phyloP scores from a whole-genome alignment of 2,888 invertebrate species.

The Esperia sulphurella region DNA sequence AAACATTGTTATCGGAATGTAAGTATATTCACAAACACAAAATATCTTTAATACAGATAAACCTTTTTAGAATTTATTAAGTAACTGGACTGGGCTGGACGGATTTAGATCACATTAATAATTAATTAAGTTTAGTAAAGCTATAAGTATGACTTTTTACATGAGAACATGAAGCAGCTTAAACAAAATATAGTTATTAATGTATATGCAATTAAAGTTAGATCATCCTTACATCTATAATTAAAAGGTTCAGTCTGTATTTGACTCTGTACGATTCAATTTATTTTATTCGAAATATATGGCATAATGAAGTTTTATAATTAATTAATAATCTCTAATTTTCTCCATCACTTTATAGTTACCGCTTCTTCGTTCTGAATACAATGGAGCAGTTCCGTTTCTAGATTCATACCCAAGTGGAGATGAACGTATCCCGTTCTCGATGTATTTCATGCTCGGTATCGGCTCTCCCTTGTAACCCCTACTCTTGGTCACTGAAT shows the following conservation, averaged over 20 bases:
- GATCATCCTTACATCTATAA: constrained; percentile 51
- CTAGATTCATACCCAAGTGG: constrained; percentile 55
- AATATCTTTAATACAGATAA: constrained; percentile 22
- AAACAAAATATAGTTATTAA: constrained; percentile 47
- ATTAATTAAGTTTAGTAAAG: constrained; percentile 71
- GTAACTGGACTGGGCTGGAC: constrained; percentile 45
- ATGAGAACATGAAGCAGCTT: constrained; percentile 51
- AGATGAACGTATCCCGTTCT: constrained; percentile 64
- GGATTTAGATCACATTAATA: constrained; percentile 43
- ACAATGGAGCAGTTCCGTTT: constrained; percentile 49
- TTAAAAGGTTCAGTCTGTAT: constrained; percentile 63
- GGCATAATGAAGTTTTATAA: constrained; percentile 43
- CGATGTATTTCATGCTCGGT: constrained; percentile 74
- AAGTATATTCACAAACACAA: constrained; percentile 49
- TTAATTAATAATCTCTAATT: constrained; percentile 67
- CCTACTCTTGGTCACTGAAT: constrained; percentile 83
- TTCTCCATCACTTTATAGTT: constrained; percentile 71
- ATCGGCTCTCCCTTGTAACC: constrained; percentile 72
- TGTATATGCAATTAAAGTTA: constrained; percentile 47
- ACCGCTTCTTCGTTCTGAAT: constrained; percentile 64
- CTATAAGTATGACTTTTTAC: constrained; percentile 69
- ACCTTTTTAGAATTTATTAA: constrained; percentile 28
- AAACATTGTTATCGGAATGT: constrained; percentile 38
- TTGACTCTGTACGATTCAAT: constrained; percentile 52
- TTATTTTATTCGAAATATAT: constrained; percentile 43